Evolutionary conservation across 2,888 invertebrate species (phyloP).

Genomic region (Dysmachus trigonus): DNA sequence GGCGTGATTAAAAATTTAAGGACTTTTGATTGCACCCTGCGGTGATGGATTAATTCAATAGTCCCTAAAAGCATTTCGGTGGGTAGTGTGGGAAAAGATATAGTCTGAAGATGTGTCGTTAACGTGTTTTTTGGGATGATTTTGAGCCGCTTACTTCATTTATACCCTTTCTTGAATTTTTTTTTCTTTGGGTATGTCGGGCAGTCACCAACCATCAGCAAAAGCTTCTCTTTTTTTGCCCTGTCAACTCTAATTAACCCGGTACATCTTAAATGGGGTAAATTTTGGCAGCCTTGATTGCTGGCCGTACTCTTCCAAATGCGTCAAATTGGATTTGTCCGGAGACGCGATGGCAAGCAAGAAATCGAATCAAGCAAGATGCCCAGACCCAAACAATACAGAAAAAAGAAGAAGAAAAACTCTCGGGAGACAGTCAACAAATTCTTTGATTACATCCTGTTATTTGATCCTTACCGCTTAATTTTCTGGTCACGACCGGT

Average conservation of each 20-base stretch:
- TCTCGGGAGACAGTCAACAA: slow-evolving; percentile 37
- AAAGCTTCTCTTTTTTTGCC: neutral
- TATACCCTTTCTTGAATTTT: neutral
- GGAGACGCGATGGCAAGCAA: slow-evolving; percentile 1
- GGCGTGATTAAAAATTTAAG: neutral
- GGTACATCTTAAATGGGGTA: neutral
- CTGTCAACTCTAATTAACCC: slow-evolving; percentile 34
- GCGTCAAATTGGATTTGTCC: slow-evolving; percentile 30
- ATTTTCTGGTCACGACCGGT: slow-evolving; percentile 36
- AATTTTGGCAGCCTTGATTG: slow-evolving; percentile 18
- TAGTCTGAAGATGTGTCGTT: neutral
- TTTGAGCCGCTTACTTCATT: neutral
- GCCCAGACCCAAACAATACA: slow-evolving; percentile 31
- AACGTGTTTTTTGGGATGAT: neutral
- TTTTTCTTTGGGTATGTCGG: neutral
- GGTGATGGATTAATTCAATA: neutral
- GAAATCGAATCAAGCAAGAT: slow-evolving; percentile 30
- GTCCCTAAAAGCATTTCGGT: neutral
- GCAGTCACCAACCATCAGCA: neutral
- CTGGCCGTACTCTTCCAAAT: neutral
- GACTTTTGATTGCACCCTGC: neutral
- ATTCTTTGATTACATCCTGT: slow-evolving; percentile 42
- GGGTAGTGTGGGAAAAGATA: neutral
- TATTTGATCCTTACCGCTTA: slow-evolving; percentile 36
- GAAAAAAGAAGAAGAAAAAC: slow-evolving; percentile 8